Evolutionary conservation across 2,113 vertebrate species (phyloP), one percentile per base, ranked within the genome.

Genomic region (Coptodon rendalli): DNA sequence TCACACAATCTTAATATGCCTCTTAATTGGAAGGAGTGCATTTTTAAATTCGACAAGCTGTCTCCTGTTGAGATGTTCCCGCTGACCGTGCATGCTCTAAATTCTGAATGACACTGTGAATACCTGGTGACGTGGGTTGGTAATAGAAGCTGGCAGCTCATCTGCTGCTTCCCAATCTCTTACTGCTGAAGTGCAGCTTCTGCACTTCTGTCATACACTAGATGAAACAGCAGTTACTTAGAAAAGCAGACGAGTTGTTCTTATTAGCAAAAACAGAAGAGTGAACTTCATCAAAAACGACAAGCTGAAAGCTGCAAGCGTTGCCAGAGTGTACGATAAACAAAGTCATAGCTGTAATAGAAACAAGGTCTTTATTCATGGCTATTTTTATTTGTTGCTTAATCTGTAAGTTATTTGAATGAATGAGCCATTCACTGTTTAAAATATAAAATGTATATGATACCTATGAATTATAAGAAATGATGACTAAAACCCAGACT

Each of bases 141-240:
- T 91, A 92, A 93, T 92, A 57, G 56, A 88, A 87, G 38, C 79
- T 89, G 94, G 61, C 92, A 89, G 87, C 85, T 92, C 87, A 80
- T 93, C 90, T 83, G 5, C 82, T 68, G 56, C 80, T 80, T 76
- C 82, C 80, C 89, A 45, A 43, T 86, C 34, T 79, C 54, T 87
- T 3, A 22, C 27, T 31, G 43, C 66, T 81, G 24, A 83, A 71
- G 43, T 82, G 53, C 86, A 84, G 73, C 80, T 52, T 34, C 83
- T 76, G 84, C 66, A 63, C 29, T 66, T 29, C 53, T 80, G 71
- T 91, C 90, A 68, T 8, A 56, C 6, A 80, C 38, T 68, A 76
- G 81, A 89, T 61, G 71, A 89, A 81, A 73, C 29, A 4, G 87
- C 61, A 81, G 86, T 78, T 56, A 22, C 80, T 85, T 68, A 81